These are phyloP conservation scores for Lasiommata megera DNA, from an alignment of 2,888 invertebrate genomes.

Conservation along the genomic window DNA sequence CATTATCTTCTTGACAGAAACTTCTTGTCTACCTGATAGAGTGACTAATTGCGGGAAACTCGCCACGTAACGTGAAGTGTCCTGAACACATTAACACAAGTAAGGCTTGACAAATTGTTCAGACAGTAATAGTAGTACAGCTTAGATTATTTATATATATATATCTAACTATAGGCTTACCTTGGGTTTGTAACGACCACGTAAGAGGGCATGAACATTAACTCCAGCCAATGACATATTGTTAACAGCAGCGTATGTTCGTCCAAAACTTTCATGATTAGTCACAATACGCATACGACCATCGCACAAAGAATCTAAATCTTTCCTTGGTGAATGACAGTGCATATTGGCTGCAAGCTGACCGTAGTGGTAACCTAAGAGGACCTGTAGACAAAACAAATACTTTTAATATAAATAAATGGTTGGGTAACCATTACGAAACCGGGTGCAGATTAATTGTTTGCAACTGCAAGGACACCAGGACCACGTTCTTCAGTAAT, in stretches of 20 bases:
- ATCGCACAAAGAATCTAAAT: constrained; percentile 71
- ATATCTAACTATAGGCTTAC: constrained; percentile 36
- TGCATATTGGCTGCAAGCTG: constrained; percentile 87
- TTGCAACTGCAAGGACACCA: too few species aligned
- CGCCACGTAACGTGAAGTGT: constrained; percentile 46
- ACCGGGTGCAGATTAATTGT: too few species aligned
- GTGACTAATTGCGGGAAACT: constrained; percentile 54
- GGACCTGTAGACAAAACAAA: constrained; percentile 47
- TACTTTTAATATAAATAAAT: neutral
- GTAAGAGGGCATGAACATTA: constrained; percentile 55
- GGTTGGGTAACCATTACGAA: too few species aligned
- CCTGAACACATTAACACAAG: constrained; percentile 36
- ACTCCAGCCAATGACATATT: constrained; percentile 55
- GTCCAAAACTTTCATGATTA: constrained; percentile 77
- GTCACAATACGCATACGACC: constrained; percentile 81
- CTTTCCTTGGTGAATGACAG: constrained; percentile 79
- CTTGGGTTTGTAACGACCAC: constrained; percentile 57
- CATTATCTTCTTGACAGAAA: constrained; percentile 45
- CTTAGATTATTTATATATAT: too few species aligned
- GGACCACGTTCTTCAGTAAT: too few species aligned
- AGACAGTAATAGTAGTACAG: too few species aligned
- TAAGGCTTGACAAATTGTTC: too few species aligned
- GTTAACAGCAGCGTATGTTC: constrained; percentile 65
- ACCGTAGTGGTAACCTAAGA: constrained; percentile 78
- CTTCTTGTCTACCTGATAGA: constrained; percentile 55